Evolutionary conservation across 2,113 vertebrate genomes (phyloP).

Genomic region (Hipposideros armiger): DNA sequence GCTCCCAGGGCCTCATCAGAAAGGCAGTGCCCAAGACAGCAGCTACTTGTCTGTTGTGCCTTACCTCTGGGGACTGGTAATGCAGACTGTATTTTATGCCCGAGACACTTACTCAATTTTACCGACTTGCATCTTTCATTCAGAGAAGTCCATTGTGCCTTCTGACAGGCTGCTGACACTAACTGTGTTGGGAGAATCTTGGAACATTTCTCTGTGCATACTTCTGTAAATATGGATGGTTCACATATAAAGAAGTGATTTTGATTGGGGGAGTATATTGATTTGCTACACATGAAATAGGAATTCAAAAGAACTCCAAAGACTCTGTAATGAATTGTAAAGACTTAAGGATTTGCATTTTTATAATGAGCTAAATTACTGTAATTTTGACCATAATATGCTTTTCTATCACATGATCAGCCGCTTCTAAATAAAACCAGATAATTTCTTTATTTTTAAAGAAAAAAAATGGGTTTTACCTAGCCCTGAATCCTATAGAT

Average conservation of each 20-base stretch:
- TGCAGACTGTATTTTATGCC: neutral
- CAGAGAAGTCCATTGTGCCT: neutral
- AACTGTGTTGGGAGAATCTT: neutral
- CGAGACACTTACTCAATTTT: neutral
- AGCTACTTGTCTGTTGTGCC: neutral
- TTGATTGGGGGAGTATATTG: neutral
- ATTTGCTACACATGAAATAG: neutral
- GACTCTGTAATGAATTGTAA: slow-evolving; percentile 44
- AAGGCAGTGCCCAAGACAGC: no score
- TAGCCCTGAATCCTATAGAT: neutral
- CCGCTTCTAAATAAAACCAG: neutral
- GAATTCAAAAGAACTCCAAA: slow-evolving; percentile 35
- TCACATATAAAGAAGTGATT: neutral
- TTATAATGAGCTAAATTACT: slow-evolving; percentile 15
- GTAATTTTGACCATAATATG: slow-evolving; percentile 36
- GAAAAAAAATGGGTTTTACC: neutral
- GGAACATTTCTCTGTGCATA: neutral
- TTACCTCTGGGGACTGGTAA: neutral
- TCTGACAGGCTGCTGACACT: neutral
- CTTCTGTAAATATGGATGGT: neutral
- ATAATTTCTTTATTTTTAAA: neutral
- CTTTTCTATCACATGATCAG: neutral
- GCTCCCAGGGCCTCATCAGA: neutral
- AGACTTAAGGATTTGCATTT: neutral
- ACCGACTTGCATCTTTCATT: neutral